Percentiles rank a stretch among this genome's conserved stretches.
Conservation (phyloP, 2,113 vertebrate species). For the Corythaeola cristata region DNA sequence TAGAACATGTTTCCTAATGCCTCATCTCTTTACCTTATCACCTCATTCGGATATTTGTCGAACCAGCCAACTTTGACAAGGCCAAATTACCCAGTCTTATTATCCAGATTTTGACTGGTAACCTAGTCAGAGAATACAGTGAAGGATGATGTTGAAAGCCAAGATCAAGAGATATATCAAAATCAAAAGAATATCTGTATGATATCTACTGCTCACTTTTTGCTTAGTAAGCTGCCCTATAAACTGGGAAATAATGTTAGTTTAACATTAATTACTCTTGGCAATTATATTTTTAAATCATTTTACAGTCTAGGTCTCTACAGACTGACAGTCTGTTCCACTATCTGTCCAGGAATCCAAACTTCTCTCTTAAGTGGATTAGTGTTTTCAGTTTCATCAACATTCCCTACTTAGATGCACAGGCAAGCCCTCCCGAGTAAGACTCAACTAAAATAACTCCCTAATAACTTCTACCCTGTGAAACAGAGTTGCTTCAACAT, state of each 20-base stretch:
- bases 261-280: background rate
- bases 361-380: background rate
- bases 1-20: background rate
- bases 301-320: background rate
- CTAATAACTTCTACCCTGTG: background rate
- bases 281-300: background rate
- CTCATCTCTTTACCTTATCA: background rate
- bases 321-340: background rate
- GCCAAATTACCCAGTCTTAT: background rate
- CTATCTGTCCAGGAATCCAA: background rate
- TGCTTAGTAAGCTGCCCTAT: background rate
- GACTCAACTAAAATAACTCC: background rate
- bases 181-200: background rate
- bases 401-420: background rate
- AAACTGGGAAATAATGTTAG: background rate
- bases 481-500: background rate
- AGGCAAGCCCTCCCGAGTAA: background rate
- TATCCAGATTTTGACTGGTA: background rate
- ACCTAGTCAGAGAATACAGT: background rate
- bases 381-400: background rate
- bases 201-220: background rate
- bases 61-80: background rate
- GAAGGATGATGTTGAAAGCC: background rate
- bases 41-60: background rate
- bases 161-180: background rate